A percentile compares a stretch with the other conserved stretches of the same genome.
These are phyloP conservation scores for Dicerorhinus sumatrensis DNA, from an alignment of 2,113 vertebrate species.

Conservation along the genomic window DNA sequence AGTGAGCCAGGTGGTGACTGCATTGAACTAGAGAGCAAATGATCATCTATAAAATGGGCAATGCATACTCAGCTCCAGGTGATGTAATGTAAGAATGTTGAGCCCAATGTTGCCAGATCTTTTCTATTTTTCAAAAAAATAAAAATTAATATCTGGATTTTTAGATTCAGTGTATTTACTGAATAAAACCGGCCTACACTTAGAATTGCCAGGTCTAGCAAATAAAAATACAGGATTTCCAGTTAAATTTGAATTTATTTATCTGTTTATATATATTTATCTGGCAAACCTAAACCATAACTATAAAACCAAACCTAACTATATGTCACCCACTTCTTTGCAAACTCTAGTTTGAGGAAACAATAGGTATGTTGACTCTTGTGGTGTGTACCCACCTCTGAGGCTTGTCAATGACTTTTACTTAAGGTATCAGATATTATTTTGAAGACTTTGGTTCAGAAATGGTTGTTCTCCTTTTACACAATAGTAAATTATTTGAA, in stretches of 20 bases:
- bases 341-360: neutral
- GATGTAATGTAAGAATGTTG: neutral
- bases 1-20: neutral
- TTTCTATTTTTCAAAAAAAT: neutral
- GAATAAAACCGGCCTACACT: neutral
- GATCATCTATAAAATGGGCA: neutral
- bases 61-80: neutral
- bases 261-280: neutral
- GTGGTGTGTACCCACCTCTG: neutral
- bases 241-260: constrained; percentile 25
- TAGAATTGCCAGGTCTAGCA: neutral
- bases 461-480: neutral
- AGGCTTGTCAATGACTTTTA: neutral
- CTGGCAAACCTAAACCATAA: neutral
- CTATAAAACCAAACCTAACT: neutral
- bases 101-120: neutral
- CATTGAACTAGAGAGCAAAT: neutral
- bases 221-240: neutral
- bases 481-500: neutral
- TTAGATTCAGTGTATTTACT: neutral
- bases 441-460: neutral
- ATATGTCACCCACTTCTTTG: neutral
- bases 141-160: neutral
- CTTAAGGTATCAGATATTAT: neutral
- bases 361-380: neutral